Evolutionary conservation across 2,113 vertebrate genomes (phyloP).

Genomic region (Sciurus niger): DNA sequence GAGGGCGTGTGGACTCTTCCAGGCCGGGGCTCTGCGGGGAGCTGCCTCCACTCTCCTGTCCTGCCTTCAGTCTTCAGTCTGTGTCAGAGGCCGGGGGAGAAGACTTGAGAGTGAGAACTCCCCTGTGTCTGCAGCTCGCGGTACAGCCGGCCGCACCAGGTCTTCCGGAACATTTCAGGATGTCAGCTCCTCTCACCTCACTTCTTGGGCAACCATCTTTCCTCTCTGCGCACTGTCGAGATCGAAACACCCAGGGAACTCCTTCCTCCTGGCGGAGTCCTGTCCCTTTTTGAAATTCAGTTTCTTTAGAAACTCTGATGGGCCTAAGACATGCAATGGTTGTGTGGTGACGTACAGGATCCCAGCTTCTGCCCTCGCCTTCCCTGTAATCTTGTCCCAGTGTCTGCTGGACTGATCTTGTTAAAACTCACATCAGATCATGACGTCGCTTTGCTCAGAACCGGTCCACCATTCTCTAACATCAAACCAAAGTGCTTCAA

Average conservation of each 20-base stretch:
- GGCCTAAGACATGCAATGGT: neutral
- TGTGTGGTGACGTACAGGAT: neutral
- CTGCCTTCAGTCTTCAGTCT: neutral
- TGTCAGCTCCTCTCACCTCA: neutral
- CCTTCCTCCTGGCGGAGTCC: neutral
- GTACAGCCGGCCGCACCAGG: neutral
- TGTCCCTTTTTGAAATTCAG: neutral
- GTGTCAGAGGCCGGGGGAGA: neutral
- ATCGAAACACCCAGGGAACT: neutral
- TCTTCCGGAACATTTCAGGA: neutral
- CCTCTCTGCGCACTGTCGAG: neutral
- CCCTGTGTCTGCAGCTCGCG: neutral
- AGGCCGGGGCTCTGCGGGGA: neutral
- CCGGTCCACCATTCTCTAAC: neutral
- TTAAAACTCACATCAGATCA: conserved; percentile 44
- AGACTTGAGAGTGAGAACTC: neutral
- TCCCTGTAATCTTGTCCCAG: neutral
- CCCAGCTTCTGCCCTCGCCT: neutral
- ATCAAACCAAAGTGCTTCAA: neutral
- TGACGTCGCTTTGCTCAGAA: neutral
- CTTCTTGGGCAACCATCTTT: neutral
- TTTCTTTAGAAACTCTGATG: conserved; percentile 5
- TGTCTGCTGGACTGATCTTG: neutral
- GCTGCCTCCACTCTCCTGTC: neutral
- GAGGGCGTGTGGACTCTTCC: neutral